These are phyloP conservation scores for Apantesis nais DNA, from an alignment of 2,888 invertebrate genomes.

Conservation along the genomic window DNA sequence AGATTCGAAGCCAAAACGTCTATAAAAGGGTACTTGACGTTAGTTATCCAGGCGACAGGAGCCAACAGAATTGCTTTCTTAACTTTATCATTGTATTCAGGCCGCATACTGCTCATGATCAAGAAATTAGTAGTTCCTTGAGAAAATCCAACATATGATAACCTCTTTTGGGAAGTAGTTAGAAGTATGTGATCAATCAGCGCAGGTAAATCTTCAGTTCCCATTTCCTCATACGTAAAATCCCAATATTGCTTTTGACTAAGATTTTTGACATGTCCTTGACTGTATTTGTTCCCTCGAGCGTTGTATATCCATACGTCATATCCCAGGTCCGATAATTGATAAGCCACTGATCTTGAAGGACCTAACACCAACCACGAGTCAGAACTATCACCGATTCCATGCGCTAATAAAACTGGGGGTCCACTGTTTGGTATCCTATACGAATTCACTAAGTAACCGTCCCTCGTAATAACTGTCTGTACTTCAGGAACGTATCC, in stretches of 20 bases:
- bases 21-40: conserved; percentile 64
- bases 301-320: conserved; percentile 77
- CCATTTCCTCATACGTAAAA: conserved; percentile 78
- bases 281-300: conserved; percentile 77
- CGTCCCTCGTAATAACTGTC: conserved; percentile 68
- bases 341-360: conserved; percentile 65
- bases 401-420: conserved; percentile 72
- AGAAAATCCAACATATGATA: conserved; percentile 76
- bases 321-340: conserved; percentile 65
- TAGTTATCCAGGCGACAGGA: conserved; percentile 69
- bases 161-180: conserved; percentile 53
- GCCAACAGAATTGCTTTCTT: conserved; percentile 71
- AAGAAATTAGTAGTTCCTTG: conserved; percentile 76
- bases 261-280: conserved; percentile 59
- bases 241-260: conserved; percentile 67
- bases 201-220: conserved; percentile 70
- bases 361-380: conserved; percentile 75
- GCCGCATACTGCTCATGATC: conserved; percentile 69
- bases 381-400: conserved; percentile 76
- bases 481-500: conserved; percentile 62
- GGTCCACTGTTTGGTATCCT: conserved; percentile 69
- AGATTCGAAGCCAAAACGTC: conserved; percentile 58
- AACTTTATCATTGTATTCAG: conserved; percentile 73
- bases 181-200: conserved; percentile 69
- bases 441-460: conserved; percentile 66